Conservation (phyloP, 2,888 invertebrate genomes). For the Caradrina clavipalpis region DNA sequence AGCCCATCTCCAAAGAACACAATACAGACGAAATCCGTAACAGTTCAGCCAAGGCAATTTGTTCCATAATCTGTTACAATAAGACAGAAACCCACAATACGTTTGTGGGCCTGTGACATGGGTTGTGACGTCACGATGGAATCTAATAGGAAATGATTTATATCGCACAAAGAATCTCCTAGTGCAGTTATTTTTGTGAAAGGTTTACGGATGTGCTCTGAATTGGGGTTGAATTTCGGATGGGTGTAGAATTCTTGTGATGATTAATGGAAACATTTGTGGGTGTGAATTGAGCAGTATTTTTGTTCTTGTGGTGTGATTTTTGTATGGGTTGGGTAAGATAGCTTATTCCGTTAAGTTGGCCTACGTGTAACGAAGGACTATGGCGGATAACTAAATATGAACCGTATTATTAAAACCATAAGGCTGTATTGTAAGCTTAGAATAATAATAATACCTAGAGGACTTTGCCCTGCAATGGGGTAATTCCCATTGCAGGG, state of each 20-base stretch:
- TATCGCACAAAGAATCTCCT: slow-evolving; percentile 43
- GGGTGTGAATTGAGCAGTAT: neutral
- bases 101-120: slow-evolving; percentile 51
- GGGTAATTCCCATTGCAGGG: too few relatives aligned
- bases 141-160: slow-evolving; percentile 62
- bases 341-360: too few relatives aligned
- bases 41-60: slow-evolving; percentile 60
- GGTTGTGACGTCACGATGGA: slow-evolving; percentile 53
- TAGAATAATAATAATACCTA: too few relatives aligned
- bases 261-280: slow-evolving; percentile 28
- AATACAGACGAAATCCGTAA: slow-evolving; percentile 34
- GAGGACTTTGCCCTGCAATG: too few relatives aligned
- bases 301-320: too few relatives aligned
- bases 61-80: slow-evolving; percentile 63
- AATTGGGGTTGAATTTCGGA: slow-evolving; percentile 8
- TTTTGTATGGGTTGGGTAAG: too few relatives aligned
- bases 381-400: too few relatives aligned
- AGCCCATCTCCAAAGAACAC: neutral
- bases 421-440: too few relatives aligned
- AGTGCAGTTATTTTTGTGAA: slow-evolving; percentile 55
- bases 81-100: slow-evolving; percentile 47
- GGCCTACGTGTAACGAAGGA: too few relatives aligned
- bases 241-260: slow-evolving; percentile 1
- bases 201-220: slow-evolving; percentile 15
- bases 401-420: too few relatives aligned